These are phyloP conservation scores for Polyommatus icarus DNA, from an alignment of 2,888 invertebrate species.

Conservation along the genomic window DNA sequence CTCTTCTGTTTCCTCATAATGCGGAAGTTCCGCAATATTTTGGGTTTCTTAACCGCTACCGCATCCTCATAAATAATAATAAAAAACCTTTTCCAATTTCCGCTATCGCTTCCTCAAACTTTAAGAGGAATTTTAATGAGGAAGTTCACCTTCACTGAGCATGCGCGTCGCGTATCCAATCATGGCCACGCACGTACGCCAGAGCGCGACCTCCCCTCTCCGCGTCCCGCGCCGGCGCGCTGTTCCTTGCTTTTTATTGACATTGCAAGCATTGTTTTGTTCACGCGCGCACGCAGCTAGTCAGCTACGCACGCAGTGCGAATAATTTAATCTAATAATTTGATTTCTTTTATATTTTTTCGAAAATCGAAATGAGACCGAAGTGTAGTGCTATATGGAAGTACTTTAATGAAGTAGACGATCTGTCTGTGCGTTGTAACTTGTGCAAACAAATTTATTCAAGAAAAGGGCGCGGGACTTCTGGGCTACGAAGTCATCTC, in stretches of 20 bases:
- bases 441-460: conserved; percentile 29
- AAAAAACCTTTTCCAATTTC: no score
- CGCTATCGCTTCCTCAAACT: neutral
- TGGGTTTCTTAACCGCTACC: neutral
- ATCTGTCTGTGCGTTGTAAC: conserved; percentile 33
- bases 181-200: neutral
- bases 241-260: neutral
- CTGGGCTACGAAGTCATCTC: conserved; percentile 33
- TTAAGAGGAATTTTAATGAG: neutral
- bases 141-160: neutral
- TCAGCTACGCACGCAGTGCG: neutral
- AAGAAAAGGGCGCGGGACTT: conserved; percentile 29
- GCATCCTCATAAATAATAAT: neutral
- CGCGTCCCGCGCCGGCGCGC: no score
- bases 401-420: conserved; percentile 14
- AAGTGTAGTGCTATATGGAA: neutral
- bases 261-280: no score
- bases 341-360: neutral
- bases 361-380: neutral
- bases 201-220: neutral
- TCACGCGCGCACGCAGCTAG: neutral
- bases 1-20: neutral
- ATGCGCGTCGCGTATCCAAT: neutral
- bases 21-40: neutral
- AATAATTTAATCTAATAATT: neutral